phyloP scores from a whole-genome alignment of 2,888 invertebrate genomes.

The Drosophila prostipennis region DNA sequence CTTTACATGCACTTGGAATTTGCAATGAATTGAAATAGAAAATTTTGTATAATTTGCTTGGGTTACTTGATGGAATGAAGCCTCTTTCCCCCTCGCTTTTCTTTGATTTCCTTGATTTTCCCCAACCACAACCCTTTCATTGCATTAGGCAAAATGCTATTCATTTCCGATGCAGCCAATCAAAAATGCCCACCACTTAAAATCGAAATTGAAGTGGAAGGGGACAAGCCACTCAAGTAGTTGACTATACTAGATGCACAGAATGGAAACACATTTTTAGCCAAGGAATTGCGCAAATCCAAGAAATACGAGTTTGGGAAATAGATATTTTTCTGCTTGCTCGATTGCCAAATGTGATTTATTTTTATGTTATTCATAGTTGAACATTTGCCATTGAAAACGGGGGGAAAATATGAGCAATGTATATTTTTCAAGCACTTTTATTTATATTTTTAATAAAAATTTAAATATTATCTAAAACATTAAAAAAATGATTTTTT shows the following conservation, averaged over 20 bases:
- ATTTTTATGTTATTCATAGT: slow-evolving; percentile 34
- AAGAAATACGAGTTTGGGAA: slow-evolving; percentile 19
- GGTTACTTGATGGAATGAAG: background rate
- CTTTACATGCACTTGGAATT: slow-evolving; percentile 23
- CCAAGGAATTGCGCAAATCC: slow-evolving; percentile 30
- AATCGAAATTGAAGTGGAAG: slow-evolving; percentile 16
- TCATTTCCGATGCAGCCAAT: slow-evolving; percentile 30
- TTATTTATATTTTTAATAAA: too few species aligned
- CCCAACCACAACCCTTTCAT: background rate
- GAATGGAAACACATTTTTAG: slow-evolving; percentile 17
- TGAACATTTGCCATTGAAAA: slow-evolving; percentile 22
- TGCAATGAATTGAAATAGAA: slow-evolving; percentile 31
- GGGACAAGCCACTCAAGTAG: slow-evolving; percentile 5
- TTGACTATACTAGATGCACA: slow-evolving; percentile 15
- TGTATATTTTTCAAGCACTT: background rate
- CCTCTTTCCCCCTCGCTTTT: background rate
- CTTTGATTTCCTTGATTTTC: background rate
- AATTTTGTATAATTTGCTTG: slow-evolving; percentile 29
- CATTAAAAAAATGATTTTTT: too few species aligned
- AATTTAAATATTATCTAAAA: too few species aligned
- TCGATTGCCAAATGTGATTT: slow-evolving; percentile 53
- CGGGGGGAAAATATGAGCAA: background rate
- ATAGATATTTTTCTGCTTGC: slow-evolving; percentile 26
- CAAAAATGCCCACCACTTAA: slow-evolving; percentile 18
- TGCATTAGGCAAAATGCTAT: slow-evolving; percentile 10